Evolutionary conservation across 2,888 invertebrate species (phyloP).

Genomic region (Pristionchus exspectatus): DNA sequence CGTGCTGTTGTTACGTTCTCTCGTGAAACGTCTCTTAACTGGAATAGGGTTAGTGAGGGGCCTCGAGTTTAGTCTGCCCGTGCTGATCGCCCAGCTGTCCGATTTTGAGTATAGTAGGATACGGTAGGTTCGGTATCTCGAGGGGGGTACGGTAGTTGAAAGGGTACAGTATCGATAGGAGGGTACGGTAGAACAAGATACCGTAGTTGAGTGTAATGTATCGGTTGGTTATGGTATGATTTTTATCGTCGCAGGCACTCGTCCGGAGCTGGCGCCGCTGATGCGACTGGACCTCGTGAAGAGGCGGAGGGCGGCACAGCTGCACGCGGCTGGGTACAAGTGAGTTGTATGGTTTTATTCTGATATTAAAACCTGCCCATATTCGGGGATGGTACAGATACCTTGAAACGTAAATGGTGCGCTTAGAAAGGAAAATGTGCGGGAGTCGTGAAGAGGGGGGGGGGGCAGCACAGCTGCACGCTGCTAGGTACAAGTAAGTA

Average conservation of each 20-base stretch:
- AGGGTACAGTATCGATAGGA: background rate
- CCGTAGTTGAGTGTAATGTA: background rate
- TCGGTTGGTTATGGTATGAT: too few relatives aligned
- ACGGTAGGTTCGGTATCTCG: background rate
- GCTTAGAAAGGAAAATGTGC: too few relatives aligned
- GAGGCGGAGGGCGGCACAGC: slow-evolving; percentile 90
- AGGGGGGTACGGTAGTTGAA: background rate
- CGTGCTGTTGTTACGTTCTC: too few relatives aligned
- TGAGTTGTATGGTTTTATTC: slow-evolving; percentile 59
- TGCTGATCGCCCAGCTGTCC: slow-evolving; percentile 87
- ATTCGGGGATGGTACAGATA: slow-evolving; percentile 84
- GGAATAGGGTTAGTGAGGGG: too few relatives aligned
- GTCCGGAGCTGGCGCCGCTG: slow-evolving; percentile 87
- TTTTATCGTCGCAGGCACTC: slow-evolving; percentile 81
- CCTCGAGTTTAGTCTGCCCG: too few relatives aligned
- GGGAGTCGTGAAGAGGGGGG: too few relatives aligned
- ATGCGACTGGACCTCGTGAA: slow-evolving; percentile 90
- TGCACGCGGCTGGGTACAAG: slow-evolving; percentile 89
- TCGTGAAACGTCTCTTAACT: too few relatives aligned
- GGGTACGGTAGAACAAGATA: background rate
- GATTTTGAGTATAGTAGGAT: slow-evolving; percentile 85
- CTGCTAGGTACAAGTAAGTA: slow-evolving; percentile 86
- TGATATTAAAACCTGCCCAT: too few relatives aligned
- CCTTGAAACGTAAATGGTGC: too few relatives aligned
- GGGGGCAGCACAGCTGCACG: slow-evolving; percentile 88